Evolutionary conservation across 2,888 invertebrate species (phyloP).

Genomic region (Apotomis turbidana): DNA sequence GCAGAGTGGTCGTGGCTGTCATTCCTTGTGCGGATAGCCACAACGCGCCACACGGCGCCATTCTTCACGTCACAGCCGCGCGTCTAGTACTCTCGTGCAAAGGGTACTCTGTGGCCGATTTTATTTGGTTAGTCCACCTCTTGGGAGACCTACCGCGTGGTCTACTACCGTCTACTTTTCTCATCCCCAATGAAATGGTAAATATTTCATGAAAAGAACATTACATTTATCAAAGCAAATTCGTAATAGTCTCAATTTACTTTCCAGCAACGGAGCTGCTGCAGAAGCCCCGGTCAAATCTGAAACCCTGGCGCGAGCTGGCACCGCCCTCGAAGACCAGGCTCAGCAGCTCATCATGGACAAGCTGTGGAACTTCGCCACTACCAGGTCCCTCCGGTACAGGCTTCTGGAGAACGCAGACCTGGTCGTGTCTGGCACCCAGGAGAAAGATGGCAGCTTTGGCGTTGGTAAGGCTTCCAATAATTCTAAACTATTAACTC

Average conservation of each 20-base stretch:
- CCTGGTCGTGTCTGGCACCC: constrained; percentile 88
- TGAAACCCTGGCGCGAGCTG: constrained; percentile 82
- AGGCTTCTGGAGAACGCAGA: constrained; percentile 91
- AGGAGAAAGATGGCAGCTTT: constrained; percentile 87
- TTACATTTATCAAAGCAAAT: neutral
- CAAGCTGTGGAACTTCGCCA: constrained; percentile 90
- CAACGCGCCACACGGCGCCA: no score
- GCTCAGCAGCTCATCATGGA: constrained; percentile 87
- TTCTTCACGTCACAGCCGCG: no score
- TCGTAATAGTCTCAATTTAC: neutral
- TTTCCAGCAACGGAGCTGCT: constrained; percentile 72
- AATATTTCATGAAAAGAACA: neutral
- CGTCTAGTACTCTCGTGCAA: no score
- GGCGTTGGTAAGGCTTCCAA: constrained; percentile 81
- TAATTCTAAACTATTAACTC: neutral
- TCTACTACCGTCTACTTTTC: no score
- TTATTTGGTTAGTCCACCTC: no score
- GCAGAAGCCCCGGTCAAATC: constrained; percentile 79
- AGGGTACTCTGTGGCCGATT: no score
- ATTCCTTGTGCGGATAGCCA: no score
- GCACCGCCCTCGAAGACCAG: constrained; percentile 85
- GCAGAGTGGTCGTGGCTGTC: no score
- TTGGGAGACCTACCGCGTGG: no score
- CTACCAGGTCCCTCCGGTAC: constrained; percentile 90
- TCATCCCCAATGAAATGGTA: no score